Conservation (phyloP, 2,113 vertebrate species). For the Pelobates fuscus region DNA sequence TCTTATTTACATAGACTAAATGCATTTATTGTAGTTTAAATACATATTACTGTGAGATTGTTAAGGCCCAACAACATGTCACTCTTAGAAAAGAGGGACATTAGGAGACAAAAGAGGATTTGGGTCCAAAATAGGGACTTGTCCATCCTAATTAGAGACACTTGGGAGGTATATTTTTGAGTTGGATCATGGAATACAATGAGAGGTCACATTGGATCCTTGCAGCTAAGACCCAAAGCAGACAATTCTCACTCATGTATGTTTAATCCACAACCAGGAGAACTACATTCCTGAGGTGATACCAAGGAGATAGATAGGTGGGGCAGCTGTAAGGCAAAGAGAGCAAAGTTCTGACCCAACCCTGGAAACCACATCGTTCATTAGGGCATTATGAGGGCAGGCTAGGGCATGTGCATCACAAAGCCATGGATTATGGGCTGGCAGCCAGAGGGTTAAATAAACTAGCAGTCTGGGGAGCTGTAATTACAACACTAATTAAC, state of each 20-base stretch:
- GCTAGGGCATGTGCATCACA: neutral
- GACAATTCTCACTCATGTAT: neutral
- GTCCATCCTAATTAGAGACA: no score
- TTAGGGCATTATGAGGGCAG: neutral
- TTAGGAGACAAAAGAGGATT: no score
- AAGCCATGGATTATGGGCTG: neutral
- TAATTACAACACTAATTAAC: slow-evolving; percentile 8
- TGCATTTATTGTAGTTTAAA: no score
- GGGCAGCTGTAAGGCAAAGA: neutral
- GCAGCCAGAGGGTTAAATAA: neutral
- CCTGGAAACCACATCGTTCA: neutral
- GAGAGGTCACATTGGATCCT: no score
- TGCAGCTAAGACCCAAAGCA: neutral
- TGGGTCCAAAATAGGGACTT: no score
- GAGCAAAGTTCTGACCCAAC: slow-evolving; percentile 6
- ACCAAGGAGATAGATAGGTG: no score
- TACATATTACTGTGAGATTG: no score
- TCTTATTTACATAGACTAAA: no score
- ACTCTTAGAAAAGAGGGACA: no score
- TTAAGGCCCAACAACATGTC: no score
- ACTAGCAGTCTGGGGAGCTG: neutral
- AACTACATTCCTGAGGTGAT: slow-evolving; percentile 32
- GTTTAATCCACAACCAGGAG: neutral
- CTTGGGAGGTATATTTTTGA: no score
- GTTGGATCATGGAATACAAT: no score